Percentiles rank a stretch among this genome's conserved stretches.
These are phyloP conservation scores for Premnoplex brunnescens DNA, from an alignment of 2,797 vertebrate genomes.

Conservation along the genomic window DNA sequence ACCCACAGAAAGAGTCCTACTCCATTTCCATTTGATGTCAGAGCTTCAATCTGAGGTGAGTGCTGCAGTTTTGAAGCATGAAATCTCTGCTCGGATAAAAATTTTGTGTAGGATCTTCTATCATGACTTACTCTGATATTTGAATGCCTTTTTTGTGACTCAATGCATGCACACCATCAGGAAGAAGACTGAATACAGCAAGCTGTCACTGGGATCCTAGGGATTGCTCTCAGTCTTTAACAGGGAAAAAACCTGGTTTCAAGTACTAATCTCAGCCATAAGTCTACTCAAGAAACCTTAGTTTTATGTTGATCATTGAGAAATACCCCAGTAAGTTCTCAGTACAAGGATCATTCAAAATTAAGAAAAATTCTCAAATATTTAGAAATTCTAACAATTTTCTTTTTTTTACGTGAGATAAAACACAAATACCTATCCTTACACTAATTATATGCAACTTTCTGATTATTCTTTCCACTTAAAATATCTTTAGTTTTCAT, in stretches of 20 bases:
- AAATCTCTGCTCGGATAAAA: background rate
- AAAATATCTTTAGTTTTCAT: background rate
- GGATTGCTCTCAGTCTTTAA: background rate
- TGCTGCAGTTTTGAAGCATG: background rate
- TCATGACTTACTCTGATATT: background rate
- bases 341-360: background rate
- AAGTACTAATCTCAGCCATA: background rate
- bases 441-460: background rate
- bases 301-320: background rate
- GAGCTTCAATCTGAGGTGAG: background rate
- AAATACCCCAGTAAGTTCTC: background rate
- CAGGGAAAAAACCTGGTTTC: background rate
- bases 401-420: background rate
- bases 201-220: background rate
- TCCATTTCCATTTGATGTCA: background rate
- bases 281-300: background rate
- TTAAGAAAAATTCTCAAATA: background rate
- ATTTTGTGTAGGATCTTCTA: background rate
- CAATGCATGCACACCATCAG: background rate
- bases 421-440: background rate
- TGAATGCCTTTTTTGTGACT: background rate
- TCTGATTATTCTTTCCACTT: background rate
- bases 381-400: background rate
- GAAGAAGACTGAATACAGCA: background rate
- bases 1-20: background rate